A percentile compares a stretch with the other conserved stretches of the same genome.
Conservation (phyloP, 2,113 vertebrate species). For the Anolis sagrei region DNA sequence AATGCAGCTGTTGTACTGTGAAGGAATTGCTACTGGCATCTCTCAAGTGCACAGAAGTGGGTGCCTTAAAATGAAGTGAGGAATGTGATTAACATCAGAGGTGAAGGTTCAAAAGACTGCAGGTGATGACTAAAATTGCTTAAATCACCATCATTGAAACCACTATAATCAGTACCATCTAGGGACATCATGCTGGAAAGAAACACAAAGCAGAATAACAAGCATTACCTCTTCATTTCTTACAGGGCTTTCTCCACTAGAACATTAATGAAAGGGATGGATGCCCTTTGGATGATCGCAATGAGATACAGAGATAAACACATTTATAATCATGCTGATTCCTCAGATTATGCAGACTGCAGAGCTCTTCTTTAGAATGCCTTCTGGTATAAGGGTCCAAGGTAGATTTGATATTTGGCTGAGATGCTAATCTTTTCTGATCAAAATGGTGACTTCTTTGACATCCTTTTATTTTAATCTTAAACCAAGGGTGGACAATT, state of each 20-base stretch:
- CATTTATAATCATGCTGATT: background rate
- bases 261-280: no score
- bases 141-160: constrained; percentile 1
- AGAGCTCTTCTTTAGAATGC: background rate
- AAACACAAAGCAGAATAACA: background rate
- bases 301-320: no score
- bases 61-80: background rate
- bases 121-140: constrained; percentile 1
- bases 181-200: background rate
- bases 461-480: background rate
- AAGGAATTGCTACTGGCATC: background rate
- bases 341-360: background rate
- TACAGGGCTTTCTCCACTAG: no score
- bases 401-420: background rate
- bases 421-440: background rate
- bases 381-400: background rate
- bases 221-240: no score
- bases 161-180: no score
- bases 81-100: background rate
- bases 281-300: no score
- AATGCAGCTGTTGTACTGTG: background rate
- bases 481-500: background rate
- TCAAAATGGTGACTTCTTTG: background rate
- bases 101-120: background rate
- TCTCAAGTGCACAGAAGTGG: background rate